Percentiles rank a stretch among this genome's conserved stretches.
These are phyloP conservation scores for Florisuga fusca DNA, from an alignment of 2,797 vertebrate species.

Conservation along the genomic window DNA sequence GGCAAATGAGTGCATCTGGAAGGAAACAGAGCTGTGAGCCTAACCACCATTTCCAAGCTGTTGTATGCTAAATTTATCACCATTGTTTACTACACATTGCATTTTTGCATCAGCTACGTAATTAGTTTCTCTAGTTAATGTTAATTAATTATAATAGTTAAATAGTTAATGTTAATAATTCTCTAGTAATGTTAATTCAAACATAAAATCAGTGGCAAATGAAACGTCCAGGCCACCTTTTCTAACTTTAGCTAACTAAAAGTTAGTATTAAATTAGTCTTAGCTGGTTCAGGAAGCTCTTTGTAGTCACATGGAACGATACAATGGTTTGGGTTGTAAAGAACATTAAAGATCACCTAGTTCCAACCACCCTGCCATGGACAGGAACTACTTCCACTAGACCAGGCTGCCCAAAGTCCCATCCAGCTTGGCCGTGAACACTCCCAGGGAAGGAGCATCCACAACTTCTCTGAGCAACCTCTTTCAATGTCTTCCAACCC, in stretches of 20 bases:
- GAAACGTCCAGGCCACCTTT: neutral
- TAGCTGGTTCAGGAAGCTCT: neutral
- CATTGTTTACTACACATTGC: neutral
- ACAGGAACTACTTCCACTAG: no score
- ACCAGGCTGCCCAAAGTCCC: no score
- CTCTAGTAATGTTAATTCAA: neutral
- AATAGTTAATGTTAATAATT: no score
- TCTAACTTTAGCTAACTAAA: neutral
- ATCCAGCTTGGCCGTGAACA: no score
- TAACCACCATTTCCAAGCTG: neutral
- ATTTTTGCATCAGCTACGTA: neutral
- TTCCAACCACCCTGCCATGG: no score
- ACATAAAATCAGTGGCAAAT: neutral
- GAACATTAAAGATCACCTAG: no score
- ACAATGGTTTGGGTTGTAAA: no score
- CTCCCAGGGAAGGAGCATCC: no score
- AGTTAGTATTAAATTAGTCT: neutral
- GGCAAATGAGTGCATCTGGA: neutral
- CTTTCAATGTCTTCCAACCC: no score
- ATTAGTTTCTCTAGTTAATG: neutral
- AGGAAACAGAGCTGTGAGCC: neutral
- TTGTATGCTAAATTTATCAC: neutral
- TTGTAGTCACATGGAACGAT: neutral
- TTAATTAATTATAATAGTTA: no score
- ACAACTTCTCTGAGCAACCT: no score